Base-by-base conservation (phyloP, 2,113 vertebrate genomes). In the Mormyrus iriodes region DNA sequence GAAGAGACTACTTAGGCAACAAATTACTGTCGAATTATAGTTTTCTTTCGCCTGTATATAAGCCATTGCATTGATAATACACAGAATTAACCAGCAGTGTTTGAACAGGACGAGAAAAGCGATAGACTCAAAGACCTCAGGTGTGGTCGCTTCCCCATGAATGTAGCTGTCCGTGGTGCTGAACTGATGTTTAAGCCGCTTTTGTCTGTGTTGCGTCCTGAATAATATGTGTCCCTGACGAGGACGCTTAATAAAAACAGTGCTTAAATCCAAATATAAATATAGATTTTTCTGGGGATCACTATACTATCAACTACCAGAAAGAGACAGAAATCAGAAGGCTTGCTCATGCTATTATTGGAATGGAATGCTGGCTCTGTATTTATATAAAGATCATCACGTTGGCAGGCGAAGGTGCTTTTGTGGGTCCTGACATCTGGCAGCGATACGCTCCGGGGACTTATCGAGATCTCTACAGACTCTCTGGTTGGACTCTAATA, bases 401-500 rank as follows among this genome's bases (percentile, higher is more conserved):
- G 90, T 94, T 96, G 95, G 95, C 96, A 96, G 95, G 93, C 93
- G 94, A 44, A 93, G 94, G 93, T 96, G 95, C 94, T 96, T 96
- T 96, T 95, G 95, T 95, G 94, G 95, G 95, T 93, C 93, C 92
- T 96, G 96, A 97, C 96, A 96, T 96, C 96, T 97, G 96, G 95
- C 94, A 95, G 94, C 90, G 94, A 94, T 90, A 92, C 91, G 95
- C 96, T 96, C 95, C 92, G 95, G 96, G 96, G 96, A 96, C 94
- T 94, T 94, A 95, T 95, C 94, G 92, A 94, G 94, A 94, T 95
- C 96, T 96, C 95, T 94, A 93, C 89, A 96, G 96, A 96, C 94
- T 94, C 93, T 93, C 94, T 96, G 94, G 96, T 96, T 96, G 95
- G 95, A 92, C 96, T 96, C 94, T 97, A 97, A 97, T 97, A 96